phyloP scores from a whole-genome alignment of 2,797 vertebrate species.

The Sarcophilus harrisii region DNA sequence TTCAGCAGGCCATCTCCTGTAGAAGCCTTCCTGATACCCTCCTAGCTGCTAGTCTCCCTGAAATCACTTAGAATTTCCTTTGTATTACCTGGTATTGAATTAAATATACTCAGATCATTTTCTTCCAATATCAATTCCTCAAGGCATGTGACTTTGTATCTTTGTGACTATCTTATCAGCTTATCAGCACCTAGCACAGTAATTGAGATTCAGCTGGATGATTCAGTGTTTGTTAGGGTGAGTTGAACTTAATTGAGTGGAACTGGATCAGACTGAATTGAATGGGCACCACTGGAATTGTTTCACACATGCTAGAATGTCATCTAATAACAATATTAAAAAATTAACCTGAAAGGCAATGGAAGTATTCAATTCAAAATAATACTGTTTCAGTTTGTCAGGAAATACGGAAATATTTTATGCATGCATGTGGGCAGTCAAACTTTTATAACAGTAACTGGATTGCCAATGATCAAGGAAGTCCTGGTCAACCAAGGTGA shows the following conservation, averaged over 20 bases:
- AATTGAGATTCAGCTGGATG: neutral
- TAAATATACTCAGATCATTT: neutral
- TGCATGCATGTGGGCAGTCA: constrained; percentile 77
- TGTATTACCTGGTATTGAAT: neutral
- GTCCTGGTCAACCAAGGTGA: constrained; percentile 87
- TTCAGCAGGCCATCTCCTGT: neutral
- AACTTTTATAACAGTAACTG: constrained; percentile 82
- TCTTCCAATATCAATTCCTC: neutral
- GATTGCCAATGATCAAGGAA: constrained; percentile 87
- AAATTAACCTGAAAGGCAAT: neutral
- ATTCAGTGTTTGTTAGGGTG: neutral
- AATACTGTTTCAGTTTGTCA: constrained; percentile 77
- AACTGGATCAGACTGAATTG: neutral
- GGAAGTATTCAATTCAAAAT: neutral
- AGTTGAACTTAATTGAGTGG: neutral
- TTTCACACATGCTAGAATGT: neutral
- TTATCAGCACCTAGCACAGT: neutral
- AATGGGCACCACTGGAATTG: neutral
- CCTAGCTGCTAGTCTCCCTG: neutral
- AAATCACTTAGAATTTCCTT: neutral
- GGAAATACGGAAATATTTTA: constrained; percentile 87
- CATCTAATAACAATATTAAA: neutral
- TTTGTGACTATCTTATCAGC: neutral
- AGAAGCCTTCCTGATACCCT: neutral
- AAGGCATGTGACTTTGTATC: neutral